phyloP scores from a whole-genome alignment of 2,113 vertebrate genomes.

The Ceyx melanurus region DNA sequence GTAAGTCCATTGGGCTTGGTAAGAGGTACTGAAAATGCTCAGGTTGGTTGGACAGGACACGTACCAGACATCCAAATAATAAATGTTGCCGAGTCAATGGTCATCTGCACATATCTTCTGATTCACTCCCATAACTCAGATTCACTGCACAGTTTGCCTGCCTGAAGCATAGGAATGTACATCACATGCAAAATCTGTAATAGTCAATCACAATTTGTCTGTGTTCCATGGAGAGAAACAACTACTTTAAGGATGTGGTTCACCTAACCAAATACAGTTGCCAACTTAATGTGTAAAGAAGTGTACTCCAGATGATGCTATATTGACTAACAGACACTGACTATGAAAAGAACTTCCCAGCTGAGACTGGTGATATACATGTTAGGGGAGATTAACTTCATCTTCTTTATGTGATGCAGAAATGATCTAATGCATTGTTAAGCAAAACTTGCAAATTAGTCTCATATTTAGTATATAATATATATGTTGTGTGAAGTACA shows the following conservation, averaged over 20 bases:
- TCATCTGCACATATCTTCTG: background rate
- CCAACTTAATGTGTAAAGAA: background rate
- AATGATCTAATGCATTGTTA: background rate
- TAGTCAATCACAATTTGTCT: background rate
- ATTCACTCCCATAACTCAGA: background rate
- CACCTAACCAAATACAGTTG: background rate
- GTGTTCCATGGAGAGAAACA: background rate
- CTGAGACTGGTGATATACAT: background rate
- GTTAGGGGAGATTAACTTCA: background rate
- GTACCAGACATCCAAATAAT: background rate
- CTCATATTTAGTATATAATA: background rate
- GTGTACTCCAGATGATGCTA: background rate
- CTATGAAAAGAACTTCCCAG: accelerated
- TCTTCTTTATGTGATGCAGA: background rate
- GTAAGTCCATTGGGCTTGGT: background rate
- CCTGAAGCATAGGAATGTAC: background rate
- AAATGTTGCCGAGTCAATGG: accelerated
- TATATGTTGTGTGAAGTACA: background rate
- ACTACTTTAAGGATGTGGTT: background rate
- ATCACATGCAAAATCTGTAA: background rate
- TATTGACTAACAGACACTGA: background rate
- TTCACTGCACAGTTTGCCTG: background rate
- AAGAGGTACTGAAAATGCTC: background rate
- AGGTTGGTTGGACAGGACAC: accelerated
- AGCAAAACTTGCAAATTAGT: background rate